Percentiles rank a stretch among this genome's conserved stretches.
Evolutionary conservation across 2,888 invertebrate genomes (phyloP).

Genomic region (Drosophila trichaetosa): DNA sequence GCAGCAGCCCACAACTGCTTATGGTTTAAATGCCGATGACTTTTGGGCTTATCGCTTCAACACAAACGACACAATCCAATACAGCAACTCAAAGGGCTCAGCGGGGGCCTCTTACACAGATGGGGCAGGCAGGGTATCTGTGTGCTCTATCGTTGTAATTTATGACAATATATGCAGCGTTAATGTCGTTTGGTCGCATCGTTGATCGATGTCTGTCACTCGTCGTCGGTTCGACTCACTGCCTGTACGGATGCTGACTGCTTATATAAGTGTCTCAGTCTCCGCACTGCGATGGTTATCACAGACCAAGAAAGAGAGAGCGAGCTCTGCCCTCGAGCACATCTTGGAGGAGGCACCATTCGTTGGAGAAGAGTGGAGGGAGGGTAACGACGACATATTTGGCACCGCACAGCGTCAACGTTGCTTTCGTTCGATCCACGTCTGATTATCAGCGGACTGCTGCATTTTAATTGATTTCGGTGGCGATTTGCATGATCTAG

Average conservation of each 20-base stretch:
- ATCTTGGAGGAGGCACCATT: background rate
- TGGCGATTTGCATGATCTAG: slow-evolving; percentile 74
- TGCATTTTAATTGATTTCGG: slow-evolving; percentile 76
- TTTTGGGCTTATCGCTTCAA: slow-evolving; percentile 68
- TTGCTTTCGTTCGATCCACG: slow-evolving; percentile 24
- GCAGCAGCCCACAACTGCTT: slow-evolving; percentile 43
- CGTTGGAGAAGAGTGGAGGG: background rate
- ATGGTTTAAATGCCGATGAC: slow-evolving; percentile 77
- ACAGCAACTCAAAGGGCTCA: slow-evolving; percentile 41
- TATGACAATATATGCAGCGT: slow-evolving; percentile 84
- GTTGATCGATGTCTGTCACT: slow-evolving; percentile 79
- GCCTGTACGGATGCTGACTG: slow-evolving; percentile 69
- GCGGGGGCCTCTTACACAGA: background rate
- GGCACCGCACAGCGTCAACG: slow-evolving; percentile 61
- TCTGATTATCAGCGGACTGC: slow-evolving; percentile 70
- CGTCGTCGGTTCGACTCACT: slow-evolving; percentile 36
- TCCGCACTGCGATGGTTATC: slow-evolving; percentile 62
- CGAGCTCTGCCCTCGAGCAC: slow-evolving; percentile 11
- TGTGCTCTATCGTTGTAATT: slow-evolving; percentile 72
- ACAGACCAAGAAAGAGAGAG: slow-evolving; percentile 12
- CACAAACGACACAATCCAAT: slow-evolving; percentile 44
- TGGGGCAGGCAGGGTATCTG: background rate
- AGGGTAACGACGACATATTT: slow-evolving; percentile 59
- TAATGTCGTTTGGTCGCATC: slow-evolving; percentile 78
- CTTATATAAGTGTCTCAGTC: slow-evolving; percentile 72